Conservation (phyloP, 2,113 vertebrate genomes). For the Stigmatopora nigra region DNA sequence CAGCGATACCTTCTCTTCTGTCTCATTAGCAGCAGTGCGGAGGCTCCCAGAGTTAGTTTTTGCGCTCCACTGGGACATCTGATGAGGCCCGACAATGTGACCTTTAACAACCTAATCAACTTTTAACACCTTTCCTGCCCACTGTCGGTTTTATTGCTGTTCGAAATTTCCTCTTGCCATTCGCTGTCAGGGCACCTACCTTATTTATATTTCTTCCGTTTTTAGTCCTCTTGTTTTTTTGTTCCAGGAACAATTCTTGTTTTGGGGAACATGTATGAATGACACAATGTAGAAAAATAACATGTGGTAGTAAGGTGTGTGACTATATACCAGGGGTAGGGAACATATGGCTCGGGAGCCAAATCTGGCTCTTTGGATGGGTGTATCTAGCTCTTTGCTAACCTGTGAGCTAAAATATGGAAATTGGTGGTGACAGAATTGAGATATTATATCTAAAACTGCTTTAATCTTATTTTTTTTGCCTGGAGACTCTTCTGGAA, state of each 20-base stretch:
- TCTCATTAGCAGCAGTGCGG: slow-evolving; percentile 67
- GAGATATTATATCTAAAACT: too few species aligned
- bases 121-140: slow-evolving; percentile 72
- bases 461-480: too few species aligned
- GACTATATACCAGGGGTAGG: too few species aligned
- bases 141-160: slow-evolving; percentile 54
- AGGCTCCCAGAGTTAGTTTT: slow-evolving; percentile 51
- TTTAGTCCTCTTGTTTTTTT: slow-evolving; percentile 1
- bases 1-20: slow-evolving; percentile 46
- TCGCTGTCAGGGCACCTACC: slow-evolving; percentile 17
- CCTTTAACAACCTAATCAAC: slow-evolving; percentile 78
- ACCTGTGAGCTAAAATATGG: too few species aligned
- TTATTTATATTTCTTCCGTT: slow-evolving; percentile 18
- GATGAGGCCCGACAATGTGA: slow-evolving; percentile 67
- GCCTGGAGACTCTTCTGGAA: too few species aligned
- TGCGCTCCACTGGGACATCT: slow-evolving; percentile 60
- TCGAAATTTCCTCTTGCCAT: slow-evolving; percentile 42
- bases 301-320: too few species aligned
- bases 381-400: too few species aligned
- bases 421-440: too few species aligned
- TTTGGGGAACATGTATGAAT: slow-evolving; percentile 28
- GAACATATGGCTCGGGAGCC: too few species aligned
- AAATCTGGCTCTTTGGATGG: too few species aligned
- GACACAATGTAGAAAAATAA: slow-evolving; percentile 8
- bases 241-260: slow-evolving; percentile 14